These are phyloP conservation scores for Piprites chloris DNA, from an alignment of 2,113 vertebrate species.

Conservation along the genomic window DNA sequence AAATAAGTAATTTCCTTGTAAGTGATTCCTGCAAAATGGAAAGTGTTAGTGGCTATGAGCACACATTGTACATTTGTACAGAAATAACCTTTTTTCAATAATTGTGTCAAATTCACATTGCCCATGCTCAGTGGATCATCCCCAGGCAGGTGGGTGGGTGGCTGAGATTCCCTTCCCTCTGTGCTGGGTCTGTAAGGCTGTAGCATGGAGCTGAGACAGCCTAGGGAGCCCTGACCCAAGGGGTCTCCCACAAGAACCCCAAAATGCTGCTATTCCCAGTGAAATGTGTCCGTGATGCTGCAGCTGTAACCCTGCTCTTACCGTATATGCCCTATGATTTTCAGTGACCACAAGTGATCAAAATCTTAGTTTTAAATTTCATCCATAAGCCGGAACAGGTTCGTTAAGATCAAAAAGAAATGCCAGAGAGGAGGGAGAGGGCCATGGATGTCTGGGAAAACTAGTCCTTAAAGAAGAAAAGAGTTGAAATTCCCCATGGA, in stretches of 20 bases:
- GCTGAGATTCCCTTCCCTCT: not conserved
- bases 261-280: not conserved
- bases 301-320: not conserved
- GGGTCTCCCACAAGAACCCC: not conserved
- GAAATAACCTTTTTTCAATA: not conserved
- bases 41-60: not conserved
- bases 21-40: not conserved
- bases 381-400: slow-evolving; percentile 8
- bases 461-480: slow-evolving; percentile 33
- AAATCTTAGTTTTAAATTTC: not conserved
- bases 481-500: slow-evolving; percentile 11
- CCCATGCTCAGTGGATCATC: not conserved
- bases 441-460: slow-evolving; percentile 11
- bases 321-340: slow-evolving; percentile 25
- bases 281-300: rapidly evolving
- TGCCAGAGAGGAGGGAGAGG: not conserved
- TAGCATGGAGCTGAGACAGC: not conserved
- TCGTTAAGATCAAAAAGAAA: slow-evolving; percentile 37
- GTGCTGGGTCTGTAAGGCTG: not conserved
- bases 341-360: not conserved
- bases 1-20: not conserved
- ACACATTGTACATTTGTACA: not conserved
- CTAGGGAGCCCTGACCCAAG: not conserved
- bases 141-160: too few relatives aligned
- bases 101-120: not conserved